These are phyloP conservation scores for Fistularia commersonii DNA, from an alignment of 2,797 vertebrate species.

Conservation along the genomic window DNA sequence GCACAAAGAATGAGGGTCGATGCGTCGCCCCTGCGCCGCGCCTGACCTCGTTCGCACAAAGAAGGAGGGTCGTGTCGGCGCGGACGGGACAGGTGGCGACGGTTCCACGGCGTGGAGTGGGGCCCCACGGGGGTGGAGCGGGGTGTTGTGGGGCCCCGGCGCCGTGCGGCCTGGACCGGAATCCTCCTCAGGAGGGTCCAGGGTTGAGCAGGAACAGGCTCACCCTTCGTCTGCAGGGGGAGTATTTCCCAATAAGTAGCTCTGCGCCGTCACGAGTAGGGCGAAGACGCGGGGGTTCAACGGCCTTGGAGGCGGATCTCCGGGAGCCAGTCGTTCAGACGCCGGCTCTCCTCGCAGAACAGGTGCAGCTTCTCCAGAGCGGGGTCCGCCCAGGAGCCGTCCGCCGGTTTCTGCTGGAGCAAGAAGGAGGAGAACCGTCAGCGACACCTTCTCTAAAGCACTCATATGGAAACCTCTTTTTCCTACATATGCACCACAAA, in stretches of 20 bases:
- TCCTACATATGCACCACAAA: not conserved
- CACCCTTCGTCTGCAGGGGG: conserved; percentile 69
- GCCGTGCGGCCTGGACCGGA: conserved; percentile 66
- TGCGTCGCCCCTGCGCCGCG: conserved; percentile 71
- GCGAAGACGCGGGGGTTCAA: conserved; percentile 53
- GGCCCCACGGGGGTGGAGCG: conserved; percentile 30
- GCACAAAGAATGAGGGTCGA: conserved; percentile 81
- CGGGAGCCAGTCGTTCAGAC: conserved; percentile 91
- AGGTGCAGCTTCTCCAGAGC: conserved; percentile 77
- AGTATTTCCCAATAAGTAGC: conserved; percentile 74
- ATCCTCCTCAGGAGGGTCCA: conserved; percentile 85
- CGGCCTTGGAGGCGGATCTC: conserved; percentile 85
- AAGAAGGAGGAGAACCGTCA: conserved; percentile 18
- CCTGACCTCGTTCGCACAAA: conserved; percentile 77
- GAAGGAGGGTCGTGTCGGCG: conserved; percentile 76
- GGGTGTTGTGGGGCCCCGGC: conserved; percentile 46
- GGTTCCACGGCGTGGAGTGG: conserved; percentile 41
- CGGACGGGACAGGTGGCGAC: conserved; percentile 70
- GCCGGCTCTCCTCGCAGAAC: conserved; percentile 78
- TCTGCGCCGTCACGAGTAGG: conserved; percentile 57
- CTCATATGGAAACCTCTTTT: too few species aligned
- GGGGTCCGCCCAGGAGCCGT: conserved; percentile 75
- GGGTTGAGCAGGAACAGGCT: conserved; percentile 78
- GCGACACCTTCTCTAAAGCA: not conserved
- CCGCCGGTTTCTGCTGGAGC: conserved; percentile 63